Evolutionary conservation across 53 echinoderm and acorn worm genomes (phyloP).

Genomic region (Mesocentrotus franciscanus): DNA sequence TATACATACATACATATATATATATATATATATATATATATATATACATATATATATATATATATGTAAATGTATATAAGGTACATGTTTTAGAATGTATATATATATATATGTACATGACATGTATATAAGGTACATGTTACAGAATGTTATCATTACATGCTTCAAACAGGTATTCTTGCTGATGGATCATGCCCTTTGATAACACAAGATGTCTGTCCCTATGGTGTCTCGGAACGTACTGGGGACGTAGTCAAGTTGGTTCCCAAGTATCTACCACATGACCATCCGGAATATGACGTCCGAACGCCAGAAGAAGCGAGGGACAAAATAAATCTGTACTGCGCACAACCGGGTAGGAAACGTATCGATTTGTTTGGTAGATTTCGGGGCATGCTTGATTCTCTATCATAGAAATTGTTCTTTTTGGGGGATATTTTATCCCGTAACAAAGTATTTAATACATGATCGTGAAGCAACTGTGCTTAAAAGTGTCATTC

Average conservation of each 20-base stretch:
- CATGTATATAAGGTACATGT: too few species aligned
- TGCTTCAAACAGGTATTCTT: neutral
- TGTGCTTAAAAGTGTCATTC: too few species aligned
- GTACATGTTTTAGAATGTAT: too few species aligned
- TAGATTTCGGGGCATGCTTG: neutral
- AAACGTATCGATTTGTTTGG: neutral
- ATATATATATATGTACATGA: too few species aligned
- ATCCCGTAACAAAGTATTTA: too few species aligned
- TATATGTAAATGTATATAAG: too few species aligned
- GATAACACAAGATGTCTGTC: neutral
- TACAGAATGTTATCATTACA: neutral
- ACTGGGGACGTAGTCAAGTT: neutral
- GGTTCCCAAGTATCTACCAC: neutral
- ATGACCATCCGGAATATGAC: neutral
- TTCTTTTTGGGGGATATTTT: neutral
- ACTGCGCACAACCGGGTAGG: conserved; percentile 16
- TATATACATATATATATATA: too few species aligned
- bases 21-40: too few species aligned
- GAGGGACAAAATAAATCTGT: neutral
- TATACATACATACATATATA: too few species aligned
- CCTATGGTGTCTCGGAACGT: neutral
- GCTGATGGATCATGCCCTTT: neutral
- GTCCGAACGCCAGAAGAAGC: neutral
- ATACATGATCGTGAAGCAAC: too few species aligned
- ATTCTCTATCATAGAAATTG: neutral